phyloP scores from a whole-genome alignment of 2,797 vertebrate genomes.

The Danio kyathit region DNA sequence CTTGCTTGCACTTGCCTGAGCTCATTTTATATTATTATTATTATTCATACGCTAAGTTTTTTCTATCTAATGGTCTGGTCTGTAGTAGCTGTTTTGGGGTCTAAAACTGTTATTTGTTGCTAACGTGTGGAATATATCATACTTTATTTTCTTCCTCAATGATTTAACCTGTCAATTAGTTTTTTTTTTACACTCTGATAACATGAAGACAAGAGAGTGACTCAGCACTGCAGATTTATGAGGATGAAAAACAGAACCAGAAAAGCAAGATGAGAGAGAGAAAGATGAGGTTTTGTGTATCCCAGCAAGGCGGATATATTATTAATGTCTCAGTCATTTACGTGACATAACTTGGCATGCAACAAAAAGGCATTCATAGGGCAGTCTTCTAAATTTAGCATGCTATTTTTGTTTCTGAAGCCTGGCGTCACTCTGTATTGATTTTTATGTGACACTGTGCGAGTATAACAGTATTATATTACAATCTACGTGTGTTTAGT shows the following conservation, averaged over 20 bases:
- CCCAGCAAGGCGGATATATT: conserved; percentile 2
- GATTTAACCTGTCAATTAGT: conserved; percentile 3
- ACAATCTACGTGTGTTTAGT: conserved; percentile 12
- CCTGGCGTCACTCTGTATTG: not conserved
- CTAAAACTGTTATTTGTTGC: not conserved
- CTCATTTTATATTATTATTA: not conserved
- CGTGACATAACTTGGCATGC: conserved; percentile 23
- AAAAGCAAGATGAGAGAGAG: not conserved
- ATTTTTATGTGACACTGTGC: not conserved
- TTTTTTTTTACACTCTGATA: not conserved
- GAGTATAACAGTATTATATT: not conserved
- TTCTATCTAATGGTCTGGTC: not conserved
- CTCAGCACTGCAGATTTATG: conserved; percentile 54
- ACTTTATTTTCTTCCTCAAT: conserved; percentile 63
- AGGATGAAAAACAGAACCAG: not conserved
- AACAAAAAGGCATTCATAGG: conserved; percentile 22
- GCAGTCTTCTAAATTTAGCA: conserved; percentile 9
- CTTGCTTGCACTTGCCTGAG: conserved; percentile 47
- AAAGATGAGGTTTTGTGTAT: conserved; percentile 13
- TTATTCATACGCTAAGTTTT: not conserved
- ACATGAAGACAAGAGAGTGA: conserved; percentile 33
- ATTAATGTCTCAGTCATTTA: conserved; percentile 30
- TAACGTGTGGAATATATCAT: conserved; percentile 52
- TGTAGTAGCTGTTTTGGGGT: not conserved
- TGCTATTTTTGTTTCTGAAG: conserved; percentile 13